A percentile compares a stretch with the other conserved stretches of the same genome.
phyloP scores from a whole-genome alignment of 2,888 invertebrate species.

The Epirrhoe tristata region DNA sequence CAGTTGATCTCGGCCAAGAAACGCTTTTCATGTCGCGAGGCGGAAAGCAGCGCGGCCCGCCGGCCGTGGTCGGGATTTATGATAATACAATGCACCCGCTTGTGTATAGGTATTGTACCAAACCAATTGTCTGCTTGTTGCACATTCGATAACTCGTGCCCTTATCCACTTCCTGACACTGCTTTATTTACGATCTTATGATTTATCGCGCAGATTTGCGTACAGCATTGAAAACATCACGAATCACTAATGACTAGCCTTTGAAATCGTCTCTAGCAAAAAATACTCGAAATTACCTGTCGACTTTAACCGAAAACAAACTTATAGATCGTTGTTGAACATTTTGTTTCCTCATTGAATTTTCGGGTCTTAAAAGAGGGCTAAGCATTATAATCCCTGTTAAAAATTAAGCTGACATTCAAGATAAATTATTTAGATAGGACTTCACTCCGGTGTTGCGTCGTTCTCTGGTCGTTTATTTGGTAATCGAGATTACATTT shows the following conservation, averaged over 20 bases:
- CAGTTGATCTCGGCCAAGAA: conserved; percentile 66
- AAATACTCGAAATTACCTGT: conserved; percentile 53
- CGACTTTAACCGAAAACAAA: conserved; percentile 54
- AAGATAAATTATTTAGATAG: conserved; percentile 50
- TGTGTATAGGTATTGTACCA: conserved; percentile 39
- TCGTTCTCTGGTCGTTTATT: conserved; percentile 25
- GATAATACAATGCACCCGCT: conserved; percentile 38
- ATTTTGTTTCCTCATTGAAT: conserved; percentile 68
- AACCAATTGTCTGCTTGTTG: conserved; percentile 41
- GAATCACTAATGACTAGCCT: conserved; percentile 49
- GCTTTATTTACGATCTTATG: conserved; percentile 40
- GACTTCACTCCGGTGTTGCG: conserved; percentile 63
- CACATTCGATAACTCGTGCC: conserved; percentile 44
- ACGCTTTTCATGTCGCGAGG: conserved; percentile 75
- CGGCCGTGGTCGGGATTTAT: conserved; percentile 61
- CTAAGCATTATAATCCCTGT: conserved; percentile 67
- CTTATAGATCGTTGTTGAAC: conserved; percentile 61
- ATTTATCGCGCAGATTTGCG: conserved; percentile 41
- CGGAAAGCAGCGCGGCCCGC: conserved; percentile 58
- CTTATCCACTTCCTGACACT: conserved; percentile 43
- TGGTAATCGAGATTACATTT: conserved; percentile 29
- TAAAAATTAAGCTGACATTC: conserved; percentile 63
- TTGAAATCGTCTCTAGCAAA: conserved; percentile 36
- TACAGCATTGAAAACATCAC: conserved; percentile 48
- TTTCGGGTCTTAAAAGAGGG: conserved; percentile 61